Conservation (phyloP, 37 sponge, comb jelly and placozoan species). For the Aphrocallistes beatrix region DNA sequence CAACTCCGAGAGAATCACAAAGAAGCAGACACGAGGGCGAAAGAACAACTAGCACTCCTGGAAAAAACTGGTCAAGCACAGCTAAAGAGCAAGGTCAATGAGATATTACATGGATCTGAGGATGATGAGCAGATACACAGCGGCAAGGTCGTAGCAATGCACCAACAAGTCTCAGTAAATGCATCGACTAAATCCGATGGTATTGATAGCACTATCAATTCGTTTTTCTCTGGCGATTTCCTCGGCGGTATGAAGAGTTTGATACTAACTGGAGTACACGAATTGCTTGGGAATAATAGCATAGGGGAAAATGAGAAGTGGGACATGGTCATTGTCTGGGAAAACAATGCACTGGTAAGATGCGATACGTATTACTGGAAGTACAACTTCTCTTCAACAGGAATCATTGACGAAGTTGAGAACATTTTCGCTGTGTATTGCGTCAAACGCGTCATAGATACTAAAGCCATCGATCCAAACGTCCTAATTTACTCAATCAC, state of each 20-base stretch:
- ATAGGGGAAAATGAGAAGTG: slow-evolving; percentile 20
- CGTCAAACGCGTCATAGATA: slow-evolving; percentile 25
- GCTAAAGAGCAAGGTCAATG: no score
- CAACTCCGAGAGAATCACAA: no score
- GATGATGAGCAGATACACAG: no score
- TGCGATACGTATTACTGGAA: slow-evolving; percentile 30
- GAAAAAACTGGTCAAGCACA: no score
- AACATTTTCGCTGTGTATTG: slow-evolving; percentile 7
- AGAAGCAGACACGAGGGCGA: no score
- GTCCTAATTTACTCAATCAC: slow-evolving; percentile 26
- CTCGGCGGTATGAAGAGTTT: neutral
- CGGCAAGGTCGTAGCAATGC: no score
- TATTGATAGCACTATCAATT: neutral
- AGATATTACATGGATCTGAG: no score
- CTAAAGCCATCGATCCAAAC: slow-evolving; percentile 23
- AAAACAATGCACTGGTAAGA: slow-evolving; percentile 22
- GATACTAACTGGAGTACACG: neutral
- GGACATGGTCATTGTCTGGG: slow-evolving; percentile 26
- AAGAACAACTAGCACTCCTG: no score
- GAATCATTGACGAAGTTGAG: slow-evolving; percentile 18
- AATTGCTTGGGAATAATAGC: neutral
- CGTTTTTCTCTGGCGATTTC: neutral
- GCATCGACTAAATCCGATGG: no score
- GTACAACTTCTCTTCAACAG: slow-evolving; percentile 24
- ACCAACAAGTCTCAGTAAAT: no score